Evolutionary conservation across 2,797 vertebrate genomes (phyloP).

Genomic region (Bufotes viridis): DNA sequence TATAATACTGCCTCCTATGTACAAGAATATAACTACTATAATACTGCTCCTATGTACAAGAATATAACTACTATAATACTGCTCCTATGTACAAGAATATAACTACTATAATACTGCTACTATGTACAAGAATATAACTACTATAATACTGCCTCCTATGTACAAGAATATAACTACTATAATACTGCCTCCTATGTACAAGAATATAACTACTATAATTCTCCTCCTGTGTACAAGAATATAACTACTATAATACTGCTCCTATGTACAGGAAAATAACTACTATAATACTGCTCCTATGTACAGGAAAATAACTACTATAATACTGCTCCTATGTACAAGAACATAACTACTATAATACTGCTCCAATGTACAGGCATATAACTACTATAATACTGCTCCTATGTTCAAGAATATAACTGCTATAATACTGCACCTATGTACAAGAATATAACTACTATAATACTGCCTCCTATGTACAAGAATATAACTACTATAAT

Average conservation of each 20-base stretch:
- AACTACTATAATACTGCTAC: background rate
- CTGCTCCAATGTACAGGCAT: too few relatives aligned
- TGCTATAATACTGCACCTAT: background rate
- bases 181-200: background rate
- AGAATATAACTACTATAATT: background rate
- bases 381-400: background rate
- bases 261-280: background rate
- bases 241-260: constrained; percentile 1
- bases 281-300: background rate
- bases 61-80: constrained; percentile 4
- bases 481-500: constrained; percentile 1
- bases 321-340: background rate
- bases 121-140: background rate
- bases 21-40: constrained; percentile 13
- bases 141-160: background rate
- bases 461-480: background rate
- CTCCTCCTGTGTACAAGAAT: background rate
- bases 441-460: too few relatives aligned
- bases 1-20: too few relatives aligned
- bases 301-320: background rate
- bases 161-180: constrained; percentile 2
- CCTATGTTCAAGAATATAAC: constrained; percentile 1
- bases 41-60: background rate
- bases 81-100: background rate
- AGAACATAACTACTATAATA: constrained; percentile 1